These are phyloP conservation scores for Diglossa cyanea DNA, from an alignment of 2,797 vertebrate genomes.

Conservation along the genomic window DNA sequence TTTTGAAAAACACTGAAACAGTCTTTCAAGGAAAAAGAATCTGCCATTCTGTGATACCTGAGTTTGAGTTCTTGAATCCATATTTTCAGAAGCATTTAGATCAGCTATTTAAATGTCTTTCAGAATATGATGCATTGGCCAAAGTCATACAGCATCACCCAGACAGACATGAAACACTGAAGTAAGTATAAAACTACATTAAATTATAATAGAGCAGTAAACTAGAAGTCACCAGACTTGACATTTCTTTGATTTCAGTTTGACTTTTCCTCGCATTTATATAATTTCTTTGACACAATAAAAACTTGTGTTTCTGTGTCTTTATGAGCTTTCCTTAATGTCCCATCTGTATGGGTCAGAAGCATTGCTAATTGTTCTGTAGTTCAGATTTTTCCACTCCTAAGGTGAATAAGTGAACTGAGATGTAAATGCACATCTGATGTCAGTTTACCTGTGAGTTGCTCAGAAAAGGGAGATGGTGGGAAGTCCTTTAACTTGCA, in stretches of 20 bases:
- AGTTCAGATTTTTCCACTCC: neutral
- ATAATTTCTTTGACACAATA: neutral
- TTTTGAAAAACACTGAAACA: neutral
- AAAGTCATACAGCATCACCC: constrained; percentile 98
- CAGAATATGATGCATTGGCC: constrained; percentile 96
- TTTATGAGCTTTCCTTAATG: neutral
- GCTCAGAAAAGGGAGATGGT: neutral
- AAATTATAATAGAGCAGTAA: neutral
- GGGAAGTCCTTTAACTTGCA: neutral
- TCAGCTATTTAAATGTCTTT: constrained; percentile 28
- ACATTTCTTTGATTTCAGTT: neutral
- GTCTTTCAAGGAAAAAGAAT: neutral
- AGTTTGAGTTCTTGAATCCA: neutral
- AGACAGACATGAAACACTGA: constrained; percentile 93
- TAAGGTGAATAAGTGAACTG: neutral
- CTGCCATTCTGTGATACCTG: neutral
- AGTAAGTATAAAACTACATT: constrained; percentile 80
- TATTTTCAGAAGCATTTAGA: neutral
- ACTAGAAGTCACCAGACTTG: neutral
- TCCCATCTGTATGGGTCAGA: neutral
- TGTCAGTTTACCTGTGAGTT: neutral
- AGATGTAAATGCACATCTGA: neutral
- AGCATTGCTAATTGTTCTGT: neutral
- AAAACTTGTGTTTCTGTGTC: neutral
- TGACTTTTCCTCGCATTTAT: neutral